Evolutionary conservation across 2,888 invertebrate species (phyloP).

Genomic region (Antitype chi): DNA sequence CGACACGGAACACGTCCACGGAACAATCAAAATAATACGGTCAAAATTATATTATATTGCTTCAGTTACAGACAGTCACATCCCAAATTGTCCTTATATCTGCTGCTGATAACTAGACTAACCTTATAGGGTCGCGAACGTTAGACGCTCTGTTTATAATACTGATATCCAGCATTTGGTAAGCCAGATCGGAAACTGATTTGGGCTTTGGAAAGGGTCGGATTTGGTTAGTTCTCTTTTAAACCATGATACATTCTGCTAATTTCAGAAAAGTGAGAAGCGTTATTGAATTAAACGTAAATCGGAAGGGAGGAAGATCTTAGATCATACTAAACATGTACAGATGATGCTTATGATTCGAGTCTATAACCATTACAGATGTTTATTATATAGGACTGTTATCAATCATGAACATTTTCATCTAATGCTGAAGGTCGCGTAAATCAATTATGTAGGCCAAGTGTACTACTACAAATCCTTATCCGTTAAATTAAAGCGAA

Average conservation of each 20-base stretch:
- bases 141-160: slow-evolving; percentile 8
- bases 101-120: slow-evolving; percentile 17
- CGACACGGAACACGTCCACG: too few relatives aligned
- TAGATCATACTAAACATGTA: neutral
- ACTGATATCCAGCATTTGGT: slow-evolving; percentile 1
- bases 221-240: neutral
- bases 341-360: neutral
- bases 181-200: neutral
- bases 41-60: neutral
- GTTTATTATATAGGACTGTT: slow-evolving; percentile 3
- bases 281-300: neutral
- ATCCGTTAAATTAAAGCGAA: slow-evolving; percentile 32
- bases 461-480: slow-evolving; percentile 29
- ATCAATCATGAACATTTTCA: slow-evolving; percentile 17
- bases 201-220: neutral
- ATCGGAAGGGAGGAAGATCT: neutral
- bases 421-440: slow-evolving; percentile 35
- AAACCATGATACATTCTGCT: neutral
- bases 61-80: slow-evolving; percentile 7
- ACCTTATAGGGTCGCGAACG: slow-evolving; percentile 17
- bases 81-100: slow-evolving; percentile 24
- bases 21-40: neutral
- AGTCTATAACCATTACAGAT: neutral
- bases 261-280: neutral
- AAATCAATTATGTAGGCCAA: slow-evolving; percentile 44